Evolutionary conservation across 2,797 vertebrate species (phyloP).

Genomic region (Prionace glauca): DNA sequence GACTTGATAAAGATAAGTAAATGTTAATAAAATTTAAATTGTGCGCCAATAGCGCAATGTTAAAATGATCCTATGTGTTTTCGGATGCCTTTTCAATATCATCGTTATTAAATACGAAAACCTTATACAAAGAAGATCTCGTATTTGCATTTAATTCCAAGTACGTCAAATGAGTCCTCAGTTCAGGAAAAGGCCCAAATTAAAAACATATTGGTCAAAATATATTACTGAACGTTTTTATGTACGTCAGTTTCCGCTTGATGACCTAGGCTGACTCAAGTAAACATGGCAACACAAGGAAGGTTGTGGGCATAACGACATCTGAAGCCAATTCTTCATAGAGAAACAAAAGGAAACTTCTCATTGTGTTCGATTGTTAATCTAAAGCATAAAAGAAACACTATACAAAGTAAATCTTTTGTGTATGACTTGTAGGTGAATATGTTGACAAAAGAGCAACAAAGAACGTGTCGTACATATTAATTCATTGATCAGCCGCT

Average conservation of each 20-base stretch:
- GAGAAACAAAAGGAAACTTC: neutral
- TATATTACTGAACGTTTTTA: neutral
- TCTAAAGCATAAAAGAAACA: neutral
- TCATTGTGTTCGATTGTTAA: neutral
- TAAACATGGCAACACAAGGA: neutral
- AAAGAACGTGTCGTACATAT: neutral
- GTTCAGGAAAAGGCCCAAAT: too few relatives aligned
- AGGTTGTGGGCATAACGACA: neutral
- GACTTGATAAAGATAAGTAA: neutral
- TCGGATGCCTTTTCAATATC: neutral
- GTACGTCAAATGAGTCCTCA: neutral
- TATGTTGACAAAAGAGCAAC: neutral
- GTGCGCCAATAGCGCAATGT: neutral
- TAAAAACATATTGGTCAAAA: neutral
- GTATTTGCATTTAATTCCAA: neutral
- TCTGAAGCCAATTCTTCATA: neutral
- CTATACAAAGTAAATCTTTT: neutral
- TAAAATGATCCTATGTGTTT: neutral
- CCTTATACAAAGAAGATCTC: neutral
- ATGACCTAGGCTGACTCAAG: neutral
- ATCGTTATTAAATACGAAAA: neutral
- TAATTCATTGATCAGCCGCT: neutral
- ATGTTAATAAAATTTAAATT: neutral
- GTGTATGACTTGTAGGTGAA: neutral
- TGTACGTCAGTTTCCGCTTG: neutral